Base-by-base conservation (phyloP, 2,888 invertebrate species). In the Aspidapion aeneum region DNA sequence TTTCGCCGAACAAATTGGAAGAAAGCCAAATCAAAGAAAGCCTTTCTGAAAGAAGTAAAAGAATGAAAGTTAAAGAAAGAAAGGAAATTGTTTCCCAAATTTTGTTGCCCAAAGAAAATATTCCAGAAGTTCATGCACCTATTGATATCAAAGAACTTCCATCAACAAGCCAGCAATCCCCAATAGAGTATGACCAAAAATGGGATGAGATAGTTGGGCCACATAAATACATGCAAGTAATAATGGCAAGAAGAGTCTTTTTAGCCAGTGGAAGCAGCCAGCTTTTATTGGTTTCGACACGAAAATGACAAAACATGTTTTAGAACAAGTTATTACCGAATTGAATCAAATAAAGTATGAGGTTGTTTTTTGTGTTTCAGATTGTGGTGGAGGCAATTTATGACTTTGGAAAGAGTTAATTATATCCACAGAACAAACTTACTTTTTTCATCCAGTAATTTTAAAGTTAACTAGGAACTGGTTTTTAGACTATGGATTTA, bases 211-310 rank as follows among this genome's bases (percentile, higher is more conserved):
- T 74, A 18, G 20, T 72, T 48, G 71, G 73, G 35, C 71, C 71
- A 21, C 64, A 72, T 60, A 63, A 61, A 18, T 61, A 74, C 55
- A 71, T 72, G 69, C 74, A 71, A 61, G 68, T 70, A 1, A 60
- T 67, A 3, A 65, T 66, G 64, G 69, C 63, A 50, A 56, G 68
- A 55, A 68, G 67, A 35, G 3, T 20, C 55, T 20, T 20, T 68
- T 69, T 65, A 54, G 54, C 2, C 57, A 62, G 12, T 72, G 71
- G 71, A 71, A 72, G 49, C 71, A 71, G 60, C 70, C 71, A n/a
- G 59, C 70, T 9, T 70, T 61, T 64, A 55, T 69, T 70, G 65
- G 50, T 9, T 76, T 77, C 65, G 76, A 75, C 62, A 56, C 68
- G 63, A 74, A 71, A 63, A 71, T 76, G 59, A 74, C 72, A 9